A percentile compares a stretch with the other conserved stretches of the same genome.
phyloP scores from a whole-genome alignment of 1,140 invertebrate species.

The Drosophila grimshawi region DNA sequence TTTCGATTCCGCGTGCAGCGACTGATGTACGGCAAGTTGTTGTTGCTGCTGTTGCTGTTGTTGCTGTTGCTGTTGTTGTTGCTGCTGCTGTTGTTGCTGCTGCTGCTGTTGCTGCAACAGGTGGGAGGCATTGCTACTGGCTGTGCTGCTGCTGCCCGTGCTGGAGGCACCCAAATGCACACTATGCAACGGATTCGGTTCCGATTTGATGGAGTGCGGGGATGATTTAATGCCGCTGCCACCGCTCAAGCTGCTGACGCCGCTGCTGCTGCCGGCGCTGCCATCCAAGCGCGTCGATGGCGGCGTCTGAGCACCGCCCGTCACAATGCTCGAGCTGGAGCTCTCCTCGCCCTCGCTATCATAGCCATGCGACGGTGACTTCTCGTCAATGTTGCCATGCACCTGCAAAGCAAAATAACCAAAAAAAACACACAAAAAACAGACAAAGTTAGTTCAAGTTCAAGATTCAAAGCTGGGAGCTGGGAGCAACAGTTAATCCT shows the following conservation, averaged over 20 bases:
- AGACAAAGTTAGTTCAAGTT: conserved; percentile 13
- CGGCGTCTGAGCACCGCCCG: conserved; percentile 82
- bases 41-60: conserved; percentile 51
- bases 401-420: conserved; percentile 66
- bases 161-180: conserved; percentile 80
- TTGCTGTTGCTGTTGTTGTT: conserved; percentile 64
- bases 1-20: conserved; percentile 60
- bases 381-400: conserved; percentile 85
- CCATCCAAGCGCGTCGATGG: conserved; percentile 82
- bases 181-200: conserved; percentile 76
- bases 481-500: not conserved
- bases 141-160: conserved; percentile 83
- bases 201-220: conserved; percentile 81
- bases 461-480: not conserved
- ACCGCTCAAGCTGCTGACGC: conserved; percentile 85
- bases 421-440: no score
- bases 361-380: conserved; percentile 85
- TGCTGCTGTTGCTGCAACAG: conserved; percentile 71
- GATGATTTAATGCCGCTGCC: conserved; percentile 82
- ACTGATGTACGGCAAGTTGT: conserved; percentile 36
- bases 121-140: conserved; percentile 72
- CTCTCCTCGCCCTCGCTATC: conserved; percentile 87
- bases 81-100: conserved; percentile 56
- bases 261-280: conserved; percentile 73
- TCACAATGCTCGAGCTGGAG: conserved; percentile 85